These are phyloP conservation scores for Botia kubotai DNA, from an alignment of 2,797 vertebrate species.

Conservation along the genomic window DNA sequence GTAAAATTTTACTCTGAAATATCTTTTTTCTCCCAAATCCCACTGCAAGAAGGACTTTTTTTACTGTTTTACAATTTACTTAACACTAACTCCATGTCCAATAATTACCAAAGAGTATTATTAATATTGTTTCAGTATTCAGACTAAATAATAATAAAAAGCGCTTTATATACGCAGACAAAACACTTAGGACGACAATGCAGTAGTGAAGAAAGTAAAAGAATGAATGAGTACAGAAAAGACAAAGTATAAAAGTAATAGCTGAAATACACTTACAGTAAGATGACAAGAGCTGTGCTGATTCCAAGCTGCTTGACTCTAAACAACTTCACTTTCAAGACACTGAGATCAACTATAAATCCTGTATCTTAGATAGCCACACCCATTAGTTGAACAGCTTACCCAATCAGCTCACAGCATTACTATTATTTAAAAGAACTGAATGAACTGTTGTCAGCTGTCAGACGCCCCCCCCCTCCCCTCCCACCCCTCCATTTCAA, in stretches of 20 bases:
- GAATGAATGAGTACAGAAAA: neutral
- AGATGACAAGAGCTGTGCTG: constrained; percentile 40
- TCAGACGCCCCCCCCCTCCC: constrained; percentile 60
- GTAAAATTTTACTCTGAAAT: neutral
- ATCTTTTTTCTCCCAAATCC: neutral
- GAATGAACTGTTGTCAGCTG: constrained; percentile 70
- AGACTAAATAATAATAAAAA: neutral
- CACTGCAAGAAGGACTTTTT: no score
- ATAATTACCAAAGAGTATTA: neutral
- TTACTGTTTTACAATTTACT: no score
- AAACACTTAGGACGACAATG: neutral
- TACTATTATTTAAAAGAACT: constrained; percentile 79
- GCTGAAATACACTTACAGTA: constrained; percentile 67
- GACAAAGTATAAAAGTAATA: no score
- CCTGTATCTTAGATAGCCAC: constrained; percentile 44
- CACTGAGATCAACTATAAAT: constrained; percentile 57
- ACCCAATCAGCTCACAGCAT: constrained; percentile 65
- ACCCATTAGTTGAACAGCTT: constrained; percentile 56
- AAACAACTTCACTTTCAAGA: constrained; percentile 54
- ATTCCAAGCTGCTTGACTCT: constrained; percentile 27
- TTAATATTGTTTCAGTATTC: neutral
- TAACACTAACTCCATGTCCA: neutral
- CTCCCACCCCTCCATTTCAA: constrained; percentile 29
- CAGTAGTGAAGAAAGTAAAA: neutral
- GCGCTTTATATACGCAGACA: neutral